Percentiles rank a stretch among this genome's conserved stretches.
Conservation (phyloP, 1,140 invertebrate species). For the Temnothorax curvispinosus region DNA sequence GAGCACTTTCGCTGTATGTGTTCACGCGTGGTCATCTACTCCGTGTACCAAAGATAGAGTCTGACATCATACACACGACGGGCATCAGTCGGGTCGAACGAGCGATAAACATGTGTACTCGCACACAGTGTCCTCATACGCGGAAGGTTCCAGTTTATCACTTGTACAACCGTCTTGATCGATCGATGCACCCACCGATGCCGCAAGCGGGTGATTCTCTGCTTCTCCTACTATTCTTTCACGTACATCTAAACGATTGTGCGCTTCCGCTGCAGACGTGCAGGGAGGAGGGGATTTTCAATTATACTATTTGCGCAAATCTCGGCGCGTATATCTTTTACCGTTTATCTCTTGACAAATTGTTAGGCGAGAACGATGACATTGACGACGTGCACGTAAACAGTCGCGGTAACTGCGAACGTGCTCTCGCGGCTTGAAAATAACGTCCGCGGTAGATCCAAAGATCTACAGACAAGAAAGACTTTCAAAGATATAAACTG, state of each 20-base stretch:
- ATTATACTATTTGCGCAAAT: neutral
- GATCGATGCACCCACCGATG: slow-evolving; percentile 64
- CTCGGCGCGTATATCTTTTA: neutral
- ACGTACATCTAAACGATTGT: neutral
- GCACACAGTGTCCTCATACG: slow-evolving; percentile 55
- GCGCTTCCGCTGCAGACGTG: neutral
- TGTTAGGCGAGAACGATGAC: neutral
- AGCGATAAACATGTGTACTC: slow-evolving; percentile 71
- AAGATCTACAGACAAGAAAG: slow-evolving; percentile 29
- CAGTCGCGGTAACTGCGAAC: slow-evolving; percentile 5
- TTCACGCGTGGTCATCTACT: slow-evolving; percentile 73
- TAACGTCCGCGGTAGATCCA: slow-evolving; percentile 1
- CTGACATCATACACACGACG: slow-evolving; percentile 76
- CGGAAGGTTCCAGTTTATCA: slow-evolving; percentile 70
- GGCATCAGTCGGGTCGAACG: slow-evolving; percentile 73
- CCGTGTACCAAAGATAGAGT: slow-evolving; percentile 75
- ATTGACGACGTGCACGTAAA: neutral
- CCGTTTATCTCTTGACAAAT: neutral
- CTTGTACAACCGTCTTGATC: slow-evolving; percentile 69
- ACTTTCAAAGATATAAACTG: slow-evolving; percentile 22
- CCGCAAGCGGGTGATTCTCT: neutral
- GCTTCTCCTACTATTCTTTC: slow-evolving; percentile 22
- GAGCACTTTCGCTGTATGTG: neutral
- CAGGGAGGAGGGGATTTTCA: neutral
- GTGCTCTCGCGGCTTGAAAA: slow-evolving; percentile 1